Evolutionary conservation across 2,797 vertebrate species (phyloP).

Genomic region (Spinus pinus): DNA sequence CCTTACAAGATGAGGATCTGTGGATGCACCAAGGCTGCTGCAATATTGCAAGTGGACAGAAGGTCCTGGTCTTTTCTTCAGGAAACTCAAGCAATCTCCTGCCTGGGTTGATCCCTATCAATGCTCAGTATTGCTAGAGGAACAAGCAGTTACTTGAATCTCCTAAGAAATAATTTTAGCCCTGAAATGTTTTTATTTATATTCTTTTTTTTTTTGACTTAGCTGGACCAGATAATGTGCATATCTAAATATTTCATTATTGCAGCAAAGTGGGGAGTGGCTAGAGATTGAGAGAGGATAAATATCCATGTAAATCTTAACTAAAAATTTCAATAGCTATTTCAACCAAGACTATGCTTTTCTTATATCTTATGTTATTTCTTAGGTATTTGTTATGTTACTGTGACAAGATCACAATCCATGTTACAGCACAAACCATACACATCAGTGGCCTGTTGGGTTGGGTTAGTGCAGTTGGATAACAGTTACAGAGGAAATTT

Average conservation of each 20-base stretch:
- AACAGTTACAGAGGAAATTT: neutral
- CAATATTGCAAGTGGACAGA: accelerated
- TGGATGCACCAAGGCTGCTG: neutral
- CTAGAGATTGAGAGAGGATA: neutral
- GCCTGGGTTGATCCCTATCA: neutral
- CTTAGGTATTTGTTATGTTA: neutral
- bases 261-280: neutral
- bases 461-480: neutral
- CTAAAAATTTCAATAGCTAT: neutral
- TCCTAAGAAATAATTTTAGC: neutral
- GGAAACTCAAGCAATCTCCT: neutral
- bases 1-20: neutral
- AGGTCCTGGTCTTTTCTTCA: neutral
- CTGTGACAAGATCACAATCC: neutral
- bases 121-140: neutral
- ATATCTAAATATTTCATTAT: neutral
- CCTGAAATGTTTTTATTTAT: neutral
- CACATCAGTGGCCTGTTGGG: neutral
- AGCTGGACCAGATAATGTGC: neutral
- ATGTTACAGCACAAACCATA: accelerated
- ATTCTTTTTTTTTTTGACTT: neutral
- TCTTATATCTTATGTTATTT: neutral
- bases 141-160: neutral
- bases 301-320: neutral
- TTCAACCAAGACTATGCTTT: neutral